Evolutionary conservation across 37 sponge, comb jelly and placozoan species (phyloP).

Genomic region (Diacarnus erythraeanus): DNA sequence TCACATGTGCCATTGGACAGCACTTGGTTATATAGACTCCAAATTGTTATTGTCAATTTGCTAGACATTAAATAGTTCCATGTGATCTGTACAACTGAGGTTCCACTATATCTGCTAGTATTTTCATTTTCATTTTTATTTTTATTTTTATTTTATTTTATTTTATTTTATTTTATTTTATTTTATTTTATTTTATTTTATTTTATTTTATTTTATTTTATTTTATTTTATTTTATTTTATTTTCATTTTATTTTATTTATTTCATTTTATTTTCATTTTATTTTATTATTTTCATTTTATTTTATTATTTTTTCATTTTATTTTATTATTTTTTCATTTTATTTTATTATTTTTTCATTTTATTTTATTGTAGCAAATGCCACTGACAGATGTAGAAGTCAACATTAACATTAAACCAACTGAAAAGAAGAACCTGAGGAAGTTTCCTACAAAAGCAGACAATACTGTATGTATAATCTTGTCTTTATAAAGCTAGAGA

Average conservation of each 20-base stretch:
- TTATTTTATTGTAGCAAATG: neutral
- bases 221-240: neutral
- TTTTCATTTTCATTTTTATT: too few relatives aligned
- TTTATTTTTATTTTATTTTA: neutral
- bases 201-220: neutral
- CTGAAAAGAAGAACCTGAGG: constrained; percentile 13
- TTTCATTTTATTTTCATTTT: neutral
- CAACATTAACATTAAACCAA: neutral
- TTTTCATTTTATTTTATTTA: neutral
- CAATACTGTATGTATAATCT: constrained; percentile 19
- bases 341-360: neutral
- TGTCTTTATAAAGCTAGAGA: too few relatives aligned
- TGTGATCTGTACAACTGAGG: too few relatives aligned
- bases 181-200: neutral
- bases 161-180: neutral
- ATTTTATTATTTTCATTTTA: neutral
- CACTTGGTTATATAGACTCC: too few relatives aligned
- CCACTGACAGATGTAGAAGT: neutral
- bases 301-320: neutral
- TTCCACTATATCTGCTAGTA: too few relatives aligned
- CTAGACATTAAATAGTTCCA: too few relatives aligned
- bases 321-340: neutral
- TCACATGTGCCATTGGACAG: too few relatives aligned
- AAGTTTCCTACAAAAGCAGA: constrained; percentile 11
- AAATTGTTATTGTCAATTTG: too few relatives aligned